Evolutionary conservation across 2,888 invertebrate genomes (phyloP).

Genomic region (Parapristionchus giblindavisi): DNA sequence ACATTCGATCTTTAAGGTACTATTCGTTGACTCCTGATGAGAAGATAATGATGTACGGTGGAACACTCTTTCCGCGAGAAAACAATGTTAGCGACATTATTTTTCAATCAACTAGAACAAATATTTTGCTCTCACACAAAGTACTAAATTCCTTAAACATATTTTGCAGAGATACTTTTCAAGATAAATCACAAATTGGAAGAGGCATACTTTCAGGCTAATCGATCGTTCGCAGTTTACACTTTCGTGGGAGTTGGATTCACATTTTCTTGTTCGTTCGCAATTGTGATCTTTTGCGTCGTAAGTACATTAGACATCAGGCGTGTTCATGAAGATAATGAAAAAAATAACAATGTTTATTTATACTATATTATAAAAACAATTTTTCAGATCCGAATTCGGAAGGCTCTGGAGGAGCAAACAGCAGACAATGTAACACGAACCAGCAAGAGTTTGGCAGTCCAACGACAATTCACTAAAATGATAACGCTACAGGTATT

Average conservation of each 20-base stretch:
- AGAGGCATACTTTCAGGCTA: too few relatives aligned
- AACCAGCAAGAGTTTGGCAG: constrained; percentile 1
- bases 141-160: background rate
- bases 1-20: too few relatives aligned
- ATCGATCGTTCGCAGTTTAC: constrained; percentile 19
- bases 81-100: background rate
- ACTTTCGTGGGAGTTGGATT: constrained; percentile 7
- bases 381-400: constrained; percentile 19
- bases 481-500: constrained; percentile 14
- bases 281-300: constrained; percentile 10
- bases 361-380: too few relatives aligned
- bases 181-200: too few relatives aligned
- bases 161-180: background rate
- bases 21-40: too few relatives aligned
- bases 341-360: too few relatives aligned
- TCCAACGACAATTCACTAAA: constrained; percentile 7
- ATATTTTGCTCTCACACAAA: background rate
- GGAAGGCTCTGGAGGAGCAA: constrained; percentile 1
- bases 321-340: too few relatives aligned
- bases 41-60: too few relatives aligned
- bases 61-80: constrained; percentile 4
- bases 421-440: background rate
- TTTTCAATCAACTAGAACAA: background rate
- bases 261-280: constrained; percentile 5
- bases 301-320: background rate